phyloP scores from a whole-genome alignment of 2,797 vertebrate species.

The Pyrocephalus nanus region DNA sequence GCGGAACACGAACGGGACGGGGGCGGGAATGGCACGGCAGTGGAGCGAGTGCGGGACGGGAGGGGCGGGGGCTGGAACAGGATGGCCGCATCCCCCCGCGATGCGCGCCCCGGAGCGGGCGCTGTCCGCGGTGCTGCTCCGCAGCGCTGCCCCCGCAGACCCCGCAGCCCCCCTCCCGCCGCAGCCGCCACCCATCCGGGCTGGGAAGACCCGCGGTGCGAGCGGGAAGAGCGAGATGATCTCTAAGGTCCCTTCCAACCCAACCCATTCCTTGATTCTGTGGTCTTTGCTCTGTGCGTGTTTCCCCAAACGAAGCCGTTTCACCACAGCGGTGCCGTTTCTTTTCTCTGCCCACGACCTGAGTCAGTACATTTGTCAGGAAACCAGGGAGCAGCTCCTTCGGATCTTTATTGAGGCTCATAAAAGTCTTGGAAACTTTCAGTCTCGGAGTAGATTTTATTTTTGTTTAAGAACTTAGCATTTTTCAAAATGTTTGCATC shows the following conservation, averaged over 20 bases:
- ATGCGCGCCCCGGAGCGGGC: background rate
- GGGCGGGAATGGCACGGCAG: background rate
- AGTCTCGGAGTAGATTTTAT: background rate
- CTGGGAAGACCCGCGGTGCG: background rate
- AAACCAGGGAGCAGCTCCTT: background rate
- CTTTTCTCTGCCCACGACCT: background rate
- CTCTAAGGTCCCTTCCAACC: background rate
- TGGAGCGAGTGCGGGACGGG: background rate
- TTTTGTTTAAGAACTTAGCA: background rate
- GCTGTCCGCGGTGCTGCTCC: background rate
- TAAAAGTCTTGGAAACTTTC: background rate
- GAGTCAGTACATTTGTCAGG: background rate
- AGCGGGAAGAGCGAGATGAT: too few relatives aligned
- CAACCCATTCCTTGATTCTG: fast-evolving
- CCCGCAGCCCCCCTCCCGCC: background rate
- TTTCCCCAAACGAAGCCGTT: background rate
- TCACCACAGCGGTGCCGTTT: fast-evolving
- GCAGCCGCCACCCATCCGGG: background rate
- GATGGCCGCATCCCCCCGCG: background rate
- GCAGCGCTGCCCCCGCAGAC: background rate
- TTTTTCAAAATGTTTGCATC: background rate
- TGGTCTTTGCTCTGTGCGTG: background rate
- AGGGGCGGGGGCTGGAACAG: background rate
- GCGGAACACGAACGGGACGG: background rate
- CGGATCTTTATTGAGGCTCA: background rate